phyloP scores from a whole-genome alignment of 2,113 vertebrate species.

The Ochotona princeps region DNA sequence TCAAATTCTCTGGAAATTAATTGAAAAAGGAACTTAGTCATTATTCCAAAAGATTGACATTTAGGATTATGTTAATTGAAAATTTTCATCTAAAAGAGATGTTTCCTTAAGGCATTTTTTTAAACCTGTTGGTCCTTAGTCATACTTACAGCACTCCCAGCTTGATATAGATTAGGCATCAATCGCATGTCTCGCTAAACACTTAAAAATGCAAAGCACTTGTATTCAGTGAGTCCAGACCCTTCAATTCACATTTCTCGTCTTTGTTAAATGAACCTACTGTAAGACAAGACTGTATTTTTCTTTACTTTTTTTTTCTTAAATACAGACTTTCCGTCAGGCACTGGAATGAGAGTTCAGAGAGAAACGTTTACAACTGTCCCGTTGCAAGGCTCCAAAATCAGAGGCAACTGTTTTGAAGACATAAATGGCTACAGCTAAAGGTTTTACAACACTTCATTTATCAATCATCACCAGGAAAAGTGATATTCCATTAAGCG shows the following conservation, averaged over 20 bases:
- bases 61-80: background rate
- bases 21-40: background rate
- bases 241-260: background rate
- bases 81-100: slow-evolving; percentile 1
- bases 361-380: slow-evolving; percentile 17
- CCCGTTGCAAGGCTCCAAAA: slow-evolving; percentile 28
- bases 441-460: slow-evolving; percentile 16
- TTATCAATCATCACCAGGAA: slow-evolving; percentile 23
- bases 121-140: background rate
- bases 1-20: slow-evolving; percentile 28
- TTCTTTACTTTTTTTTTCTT: background rate
- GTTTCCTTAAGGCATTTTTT: background rate
- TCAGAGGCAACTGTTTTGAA: slow-evolving; percentile 41
- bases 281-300: background rate
- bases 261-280: slow-evolving; percentile 35
- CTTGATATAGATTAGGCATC: background rate
- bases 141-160: background rate
- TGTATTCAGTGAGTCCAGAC: background rate
- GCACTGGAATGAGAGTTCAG: background rate
- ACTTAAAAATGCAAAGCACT: background rate
- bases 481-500: background rate
- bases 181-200: background rate
- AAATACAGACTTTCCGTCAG: background rate
- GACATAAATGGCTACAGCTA: background rate
- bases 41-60: background rate